These are phyloP conservation scores for Alentia gelatinosa DNA, from an alignment of 2,888 invertebrate genomes.

Conservation along the genomic window DNA sequence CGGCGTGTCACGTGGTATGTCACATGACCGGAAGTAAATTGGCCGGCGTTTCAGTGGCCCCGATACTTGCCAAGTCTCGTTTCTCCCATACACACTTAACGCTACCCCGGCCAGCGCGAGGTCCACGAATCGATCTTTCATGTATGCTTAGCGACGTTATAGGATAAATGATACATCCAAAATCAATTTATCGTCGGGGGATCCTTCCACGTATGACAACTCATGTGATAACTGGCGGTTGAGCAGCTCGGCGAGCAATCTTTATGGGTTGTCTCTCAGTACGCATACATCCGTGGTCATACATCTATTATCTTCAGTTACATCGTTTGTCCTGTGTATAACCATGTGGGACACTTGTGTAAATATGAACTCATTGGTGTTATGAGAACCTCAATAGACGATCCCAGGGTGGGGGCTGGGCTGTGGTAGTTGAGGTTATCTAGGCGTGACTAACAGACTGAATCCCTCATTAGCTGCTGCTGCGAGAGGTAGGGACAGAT, in stretches of 20 bases:
- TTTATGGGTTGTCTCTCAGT: not conserved
- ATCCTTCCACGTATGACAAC: too few relatives aligned
- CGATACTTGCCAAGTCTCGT: not conserved
- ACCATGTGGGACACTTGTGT: too few relatives aligned
- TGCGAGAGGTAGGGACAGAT: too few relatives aligned
- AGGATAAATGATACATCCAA: not conserved
- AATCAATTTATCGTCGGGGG: not conserved
- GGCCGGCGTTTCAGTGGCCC: not conserved
- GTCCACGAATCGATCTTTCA: too few relatives aligned
- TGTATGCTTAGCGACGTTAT: not conserved
- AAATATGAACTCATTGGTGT: not conserved
- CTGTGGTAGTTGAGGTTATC: not conserved
- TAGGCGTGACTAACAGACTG: not conserved
- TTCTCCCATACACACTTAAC: not conserved
- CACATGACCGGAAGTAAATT: not conserved
- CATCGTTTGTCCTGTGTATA: too few relatives aligned
- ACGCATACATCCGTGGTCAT: too few relatives aligned
- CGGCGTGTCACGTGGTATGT: not conserved
- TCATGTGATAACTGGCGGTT: not conserved
- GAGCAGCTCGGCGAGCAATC: not conserved
- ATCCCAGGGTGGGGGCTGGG: too few relatives aligned
- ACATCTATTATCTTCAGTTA: too few relatives aligned
- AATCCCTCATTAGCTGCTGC: constrained; percentile 26
- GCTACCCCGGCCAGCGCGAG: too few relatives aligned
- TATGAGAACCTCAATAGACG: not conserved